phyloP scores from a whole-genome alignment of 2,113 vertebrate species.

The Tetrao urogallus region DNA sequence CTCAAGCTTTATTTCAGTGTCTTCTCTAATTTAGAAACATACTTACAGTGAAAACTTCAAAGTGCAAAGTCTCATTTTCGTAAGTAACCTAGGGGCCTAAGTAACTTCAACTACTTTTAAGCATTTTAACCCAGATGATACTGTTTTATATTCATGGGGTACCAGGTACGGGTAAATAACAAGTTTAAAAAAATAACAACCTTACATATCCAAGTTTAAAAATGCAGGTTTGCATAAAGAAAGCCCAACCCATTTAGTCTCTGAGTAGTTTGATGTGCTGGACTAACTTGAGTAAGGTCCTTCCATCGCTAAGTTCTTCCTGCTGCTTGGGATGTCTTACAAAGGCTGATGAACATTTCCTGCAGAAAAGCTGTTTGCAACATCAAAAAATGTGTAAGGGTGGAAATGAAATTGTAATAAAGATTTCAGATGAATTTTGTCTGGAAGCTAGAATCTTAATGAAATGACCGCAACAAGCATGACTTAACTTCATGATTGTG shows the following conservation, averaged over 20 bases:
- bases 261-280: not conserved
- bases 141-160: not conserved
- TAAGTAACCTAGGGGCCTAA: not conserved
- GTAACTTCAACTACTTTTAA: not conserved
- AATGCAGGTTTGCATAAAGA: not conserved
- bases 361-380: not conserved
- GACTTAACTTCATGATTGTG: not conserved
- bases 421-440: not conserved
- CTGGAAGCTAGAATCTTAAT: not conserved
- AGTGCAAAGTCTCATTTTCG: not conserved
- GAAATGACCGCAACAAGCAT: not conserved
- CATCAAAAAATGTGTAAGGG: not conserved
- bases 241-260: not conserved
- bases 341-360: not conserved
- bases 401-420: not conserved
- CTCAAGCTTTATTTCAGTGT: constrained; percentile 5
- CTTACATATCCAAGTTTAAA: not conserved
- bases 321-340: not conserved
- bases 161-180: not conserved
- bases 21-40: constrained; percentile 26
- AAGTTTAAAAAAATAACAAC: not conserved
- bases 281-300: not conserved
- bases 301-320: not conserved
- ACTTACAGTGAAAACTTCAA: not conserved
- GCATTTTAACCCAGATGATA: not conserved